Percentiles rank a stretch among this genome's conserved stretches.
Conservation (phyloP, 2,888 invertebrate species). For the Hesperia comma region DNA sequence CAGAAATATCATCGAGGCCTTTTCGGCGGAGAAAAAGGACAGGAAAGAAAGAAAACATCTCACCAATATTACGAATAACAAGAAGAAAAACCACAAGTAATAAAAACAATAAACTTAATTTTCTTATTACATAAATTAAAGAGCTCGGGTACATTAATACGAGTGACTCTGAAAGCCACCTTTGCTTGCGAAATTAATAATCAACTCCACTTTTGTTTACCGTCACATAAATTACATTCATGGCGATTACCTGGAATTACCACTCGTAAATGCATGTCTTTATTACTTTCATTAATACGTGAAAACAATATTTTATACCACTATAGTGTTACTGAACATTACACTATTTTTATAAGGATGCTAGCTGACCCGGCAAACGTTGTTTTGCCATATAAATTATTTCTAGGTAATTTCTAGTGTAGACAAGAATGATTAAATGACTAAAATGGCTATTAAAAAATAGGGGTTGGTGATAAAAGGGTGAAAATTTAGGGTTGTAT, state of each 20-base stretch:
- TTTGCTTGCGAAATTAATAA: conserved; percentile 75
- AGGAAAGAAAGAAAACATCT: too few species aligned
- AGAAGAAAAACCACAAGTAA: too few species aligned
- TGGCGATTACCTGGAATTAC: conserved; percentile 68
- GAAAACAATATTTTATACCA: background rate
- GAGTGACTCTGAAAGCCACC: conserved; percentile 65
- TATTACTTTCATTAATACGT: conserved; percentile 19
- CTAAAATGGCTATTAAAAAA: too few species aligned
- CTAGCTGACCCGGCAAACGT: too few species aligned
- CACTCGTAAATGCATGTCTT: conserved; percentile 59
- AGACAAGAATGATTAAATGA: too few species aligned
- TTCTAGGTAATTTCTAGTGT: too few species aligned
- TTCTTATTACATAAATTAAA: conserved; percentile 57
- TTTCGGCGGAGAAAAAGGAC: too few species aligned
- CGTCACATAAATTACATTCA: conserved; percentile 77
- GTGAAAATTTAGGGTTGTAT: too few species aligned
- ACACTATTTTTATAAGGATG: background rate
- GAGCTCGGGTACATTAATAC: conserved; percentile 62
- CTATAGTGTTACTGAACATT: background rate
- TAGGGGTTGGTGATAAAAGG: too few species aligned
- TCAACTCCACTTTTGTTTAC: conserved; percentile 75
- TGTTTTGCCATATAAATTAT: too few species aligned
- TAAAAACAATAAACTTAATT: background rate
- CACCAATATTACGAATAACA: too few species aligned
- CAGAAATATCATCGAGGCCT: too few species aligned